A percentile compares a stretch with the other conserved stretches of the same genome.
Conservation (phyloP, 2,888 invertebrate genomes). For the Hydrotaea diabolus region DNA sequence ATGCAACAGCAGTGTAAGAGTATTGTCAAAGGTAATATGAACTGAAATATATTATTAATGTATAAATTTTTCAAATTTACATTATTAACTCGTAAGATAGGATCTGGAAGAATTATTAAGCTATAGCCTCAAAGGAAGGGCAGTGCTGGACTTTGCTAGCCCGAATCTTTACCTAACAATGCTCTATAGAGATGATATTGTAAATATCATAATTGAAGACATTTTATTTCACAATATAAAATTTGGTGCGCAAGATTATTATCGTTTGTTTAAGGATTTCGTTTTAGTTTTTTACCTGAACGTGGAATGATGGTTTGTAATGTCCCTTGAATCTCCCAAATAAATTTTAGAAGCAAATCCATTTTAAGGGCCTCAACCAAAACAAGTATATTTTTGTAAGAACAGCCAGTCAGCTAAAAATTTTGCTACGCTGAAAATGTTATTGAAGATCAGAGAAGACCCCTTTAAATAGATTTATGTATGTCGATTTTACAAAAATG, state of each 20-base stretch:
- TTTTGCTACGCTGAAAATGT: slow-evolving; percentile 17
- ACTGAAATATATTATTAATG: neutral
- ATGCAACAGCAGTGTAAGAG: neutral
- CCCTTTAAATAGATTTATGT: slow-evolving; percentile 27
- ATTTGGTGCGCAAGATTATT: neutral
- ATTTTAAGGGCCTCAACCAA: neutral
- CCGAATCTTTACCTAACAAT: neutral
- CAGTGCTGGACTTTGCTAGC: neutral
- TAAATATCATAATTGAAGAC: neutral
- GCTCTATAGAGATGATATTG: neutral
- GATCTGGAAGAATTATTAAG: neutral
- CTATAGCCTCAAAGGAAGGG: neutral
- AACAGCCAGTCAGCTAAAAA: neutral
- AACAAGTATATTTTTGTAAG: neutral
- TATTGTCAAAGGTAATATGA: neutral
- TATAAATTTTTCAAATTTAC: neutral
- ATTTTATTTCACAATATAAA: neutral
- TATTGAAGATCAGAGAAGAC: slow-evolving; percentile 36
- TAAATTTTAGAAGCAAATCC: neutral
- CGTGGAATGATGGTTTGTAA: neutral
- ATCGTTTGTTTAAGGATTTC: slow-evolving; percentile 4
- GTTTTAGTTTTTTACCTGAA: neutral
- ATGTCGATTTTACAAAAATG: slow-evolving; percentile 6
- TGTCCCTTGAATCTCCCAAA: neutral
- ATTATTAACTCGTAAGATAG: neutral